phyloP scores from a whole-genome alignment of 2,797 vertebrate genomes.

The Cichlasoma orientale region DNA sequence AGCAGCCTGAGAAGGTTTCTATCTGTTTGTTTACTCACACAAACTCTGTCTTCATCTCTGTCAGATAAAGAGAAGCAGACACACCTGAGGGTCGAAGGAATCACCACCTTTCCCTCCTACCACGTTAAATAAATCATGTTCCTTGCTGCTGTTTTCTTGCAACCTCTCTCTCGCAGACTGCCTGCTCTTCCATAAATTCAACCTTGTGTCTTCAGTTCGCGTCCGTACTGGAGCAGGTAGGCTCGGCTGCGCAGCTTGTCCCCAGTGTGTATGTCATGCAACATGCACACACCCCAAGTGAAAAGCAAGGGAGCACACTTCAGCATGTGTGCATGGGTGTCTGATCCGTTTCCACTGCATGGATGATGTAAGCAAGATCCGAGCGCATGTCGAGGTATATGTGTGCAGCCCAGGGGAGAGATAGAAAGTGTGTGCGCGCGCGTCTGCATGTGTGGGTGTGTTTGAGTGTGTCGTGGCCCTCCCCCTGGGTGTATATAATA shows the following conservation, averaged over 20 bases:
- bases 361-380: constrained; percentile 66
- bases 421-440: constrained; percentile 40
- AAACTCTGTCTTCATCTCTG: constrained; percentile 33
- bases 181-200: constrained; percentile 29
- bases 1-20: background rate
- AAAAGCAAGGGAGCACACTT: constrained; percentile 35
- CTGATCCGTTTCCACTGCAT: constrained; percentile 57
- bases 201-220: constrained; percentile 15
- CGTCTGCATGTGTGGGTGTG: constrained; percentile 42
- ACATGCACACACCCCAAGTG: constrained; percentile 14
- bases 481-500: constrained; percentile 73
- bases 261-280: constrained; percentile 17
- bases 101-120: constrained; percentile 17
- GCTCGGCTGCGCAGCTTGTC: constrained; percentile 22
- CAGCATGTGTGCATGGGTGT: constrained; percentile 41
- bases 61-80: constrained; percentile 9
- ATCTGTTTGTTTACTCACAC: constrained; percentile 34
- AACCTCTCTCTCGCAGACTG: background rate
- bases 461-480: constrained; percentile 54
- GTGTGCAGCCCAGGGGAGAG: constrained; percentile 45
- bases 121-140: constrained; percentile 6
- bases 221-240: constrained; percentile 28
- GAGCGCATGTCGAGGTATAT: constrained; percentile 48
- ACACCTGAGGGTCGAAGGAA: constrained; percentile 16
- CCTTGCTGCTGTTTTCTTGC: background rate